Evolutionary conservation across 2,797 vertebrate genomes (phyloP).

Genomic region (Oreortyx pictus): DNA sequence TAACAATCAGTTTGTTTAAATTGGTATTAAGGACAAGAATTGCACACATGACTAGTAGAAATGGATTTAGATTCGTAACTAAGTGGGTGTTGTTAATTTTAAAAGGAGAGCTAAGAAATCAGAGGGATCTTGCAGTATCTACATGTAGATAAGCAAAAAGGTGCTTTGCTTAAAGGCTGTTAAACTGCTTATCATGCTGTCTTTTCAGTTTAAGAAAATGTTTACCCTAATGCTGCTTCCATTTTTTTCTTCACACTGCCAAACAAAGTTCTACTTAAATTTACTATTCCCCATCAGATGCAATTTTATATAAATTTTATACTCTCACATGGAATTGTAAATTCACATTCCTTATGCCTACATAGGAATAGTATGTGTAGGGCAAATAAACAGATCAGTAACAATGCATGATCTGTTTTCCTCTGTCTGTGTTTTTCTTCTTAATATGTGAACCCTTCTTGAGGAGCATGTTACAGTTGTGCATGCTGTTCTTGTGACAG

Average conservation of each 20-base stretch:
- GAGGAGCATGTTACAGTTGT: not conserved
- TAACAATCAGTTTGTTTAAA: not conserved
- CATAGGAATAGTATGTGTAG: accelerated
- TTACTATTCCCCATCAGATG: not conserved
- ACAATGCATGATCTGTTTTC: not conserved
- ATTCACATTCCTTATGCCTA: not conserved
- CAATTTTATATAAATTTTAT: not conserved
- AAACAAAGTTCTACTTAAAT: not conserved
- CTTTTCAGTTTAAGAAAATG: not conserved
- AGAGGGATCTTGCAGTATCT: not conserved
- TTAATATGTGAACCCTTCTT: not conserved
- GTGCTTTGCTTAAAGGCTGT: not conserved
- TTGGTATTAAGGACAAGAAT: not conserved
- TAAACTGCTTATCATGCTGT: not conserved
- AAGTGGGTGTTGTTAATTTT: not conserved
- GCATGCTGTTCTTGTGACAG: not conserved
- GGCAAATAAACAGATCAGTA: not conserved
- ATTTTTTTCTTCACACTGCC: not conserved
- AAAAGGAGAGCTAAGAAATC: not conserved
- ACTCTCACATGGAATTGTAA: not conserved
- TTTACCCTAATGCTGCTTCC: not conserved
- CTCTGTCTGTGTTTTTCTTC: not conserved
- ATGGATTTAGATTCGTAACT: not conserved
- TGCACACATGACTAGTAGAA: not conserved
- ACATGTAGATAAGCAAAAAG: not conserved